Conservation (phyloP, 2,797 vertebrate genomes). For the Labroides dimidiatus region DNA sequence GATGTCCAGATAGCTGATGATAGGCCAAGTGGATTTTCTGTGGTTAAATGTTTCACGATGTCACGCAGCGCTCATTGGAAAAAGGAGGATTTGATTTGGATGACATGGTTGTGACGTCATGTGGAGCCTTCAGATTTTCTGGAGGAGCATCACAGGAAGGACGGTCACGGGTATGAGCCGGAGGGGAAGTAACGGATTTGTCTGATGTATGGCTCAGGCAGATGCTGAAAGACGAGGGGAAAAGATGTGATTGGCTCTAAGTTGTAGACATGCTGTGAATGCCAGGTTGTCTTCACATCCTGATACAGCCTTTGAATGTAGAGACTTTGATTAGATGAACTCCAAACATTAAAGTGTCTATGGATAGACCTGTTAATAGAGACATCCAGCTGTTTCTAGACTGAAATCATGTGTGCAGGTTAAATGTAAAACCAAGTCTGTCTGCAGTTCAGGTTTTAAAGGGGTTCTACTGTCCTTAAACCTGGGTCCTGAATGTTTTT, state of each 20-base stretch:
- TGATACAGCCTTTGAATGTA: slow-evolving; percentile 23
- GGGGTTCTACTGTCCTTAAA: too few species aligned
- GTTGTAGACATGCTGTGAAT: slow-evolving; percentile 17
- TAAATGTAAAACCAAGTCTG: not conserved
- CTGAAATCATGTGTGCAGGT: not conserved
- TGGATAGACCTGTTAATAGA: slow-evolving; percentile 28
- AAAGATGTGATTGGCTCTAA: slow-evolving; percentile 9
- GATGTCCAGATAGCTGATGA: slow-evolving; percentile 74
- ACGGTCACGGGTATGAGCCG: slow-evolving; percentile 45
- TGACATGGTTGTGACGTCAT: slow-evolving; percentile 59
- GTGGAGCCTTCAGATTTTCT: slow-evolving; percentile 49
- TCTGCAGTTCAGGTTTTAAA: not conserved
- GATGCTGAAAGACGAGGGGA: slow-evolving; percentile 7
- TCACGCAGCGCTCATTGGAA: slow-evolving; percentile 36
- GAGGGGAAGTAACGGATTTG: slow-evolving; percentile 40
- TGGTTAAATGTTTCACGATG: slow-evolving; percentile 60
- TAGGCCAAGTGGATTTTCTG: slow-evolving; percentile 57
- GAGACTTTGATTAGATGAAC: slow-evolving; percentile 21
- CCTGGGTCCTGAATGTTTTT: too few species aligned
- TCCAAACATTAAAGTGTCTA: not conserved
- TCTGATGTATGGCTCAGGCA: slow-evolving; percentile 29
- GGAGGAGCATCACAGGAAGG: slow-evolving; percentile 59
- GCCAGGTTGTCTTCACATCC: slow-evolving; percentile 28
- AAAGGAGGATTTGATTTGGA: slow-evolving; percentile 38
- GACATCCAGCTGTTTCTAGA: not conserved